Conservation (phyloP, 2,113 vertebrate genomes). For the Lepus timidus region DNA sequence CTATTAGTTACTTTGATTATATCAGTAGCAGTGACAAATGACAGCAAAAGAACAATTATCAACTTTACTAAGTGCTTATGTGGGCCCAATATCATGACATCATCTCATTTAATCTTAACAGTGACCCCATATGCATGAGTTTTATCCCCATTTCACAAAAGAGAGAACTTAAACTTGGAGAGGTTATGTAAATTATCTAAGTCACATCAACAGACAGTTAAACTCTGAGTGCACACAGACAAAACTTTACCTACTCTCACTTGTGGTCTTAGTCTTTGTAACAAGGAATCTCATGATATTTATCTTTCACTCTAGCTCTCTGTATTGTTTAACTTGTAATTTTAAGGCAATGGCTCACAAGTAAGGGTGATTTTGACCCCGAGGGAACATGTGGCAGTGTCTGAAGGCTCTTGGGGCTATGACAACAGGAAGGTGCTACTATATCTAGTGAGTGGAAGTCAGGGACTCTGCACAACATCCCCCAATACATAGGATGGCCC, state of each 20-base stretch:
- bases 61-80: background rate
- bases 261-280: background rate
- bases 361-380: background rate
- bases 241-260: background rate
- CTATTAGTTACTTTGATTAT: background rate
- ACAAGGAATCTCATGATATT: background rate
- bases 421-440: background rate
- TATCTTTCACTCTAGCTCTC: background rate
- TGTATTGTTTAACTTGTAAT: background rate
- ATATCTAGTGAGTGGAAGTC: background rate
- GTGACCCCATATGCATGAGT: background rate
- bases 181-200: background rate
- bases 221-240: background rate
- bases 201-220: background rate
- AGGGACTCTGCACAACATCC: background rate
- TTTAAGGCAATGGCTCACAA: slow-evolving; percentile 7
- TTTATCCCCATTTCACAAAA: slow-evolving; percentile 18
- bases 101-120: background rate
- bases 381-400: background rate
- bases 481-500: background rate
- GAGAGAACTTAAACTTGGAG: background rate
- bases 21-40: background rate
- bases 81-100: background rate
- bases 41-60: background rate
- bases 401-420: background rate